Evolutionary conservation across 1,140 invertebrate genomes (phyloP), one percentile per base, ranked within the genome.

Genomic region (Pseudomyrmex sp.): DNA sequence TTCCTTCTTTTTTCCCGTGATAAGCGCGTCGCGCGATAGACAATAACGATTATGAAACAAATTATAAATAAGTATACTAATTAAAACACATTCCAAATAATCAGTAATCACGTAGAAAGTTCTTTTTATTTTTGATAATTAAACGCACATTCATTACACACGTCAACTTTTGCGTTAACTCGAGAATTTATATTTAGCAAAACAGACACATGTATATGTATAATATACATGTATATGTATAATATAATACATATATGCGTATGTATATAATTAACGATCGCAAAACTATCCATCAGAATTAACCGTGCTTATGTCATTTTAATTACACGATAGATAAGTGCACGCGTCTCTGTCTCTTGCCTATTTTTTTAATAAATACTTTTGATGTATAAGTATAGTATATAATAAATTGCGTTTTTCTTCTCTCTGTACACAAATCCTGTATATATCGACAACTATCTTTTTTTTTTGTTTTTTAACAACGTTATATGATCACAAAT

Each of bases 321-420:
- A 46, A 74, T 74, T 23, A 74, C 46, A 74, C 46, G 13, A 73
- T 10, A 61, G 9, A 35, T 13, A 50, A 15, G 56, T 23, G 13
- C 35, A 56, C 62, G 13, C 46, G 48, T 54, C 23, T 54, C 5
- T 59, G 2, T 26, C 62, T 65, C 26, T 13, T 50, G 48, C 48
- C 1, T 13, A 50, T 50, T 50, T 50, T 9, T n/a, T 26, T 46
- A 77, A 62, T 62, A 26, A 74, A 74, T 26, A 62, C 44, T 74
- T 74, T 20, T 58, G 44, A 61, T 26, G 23, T 2, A 1, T 15
- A 52, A 61, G 1, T 44, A 48, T 74, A 18, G 1, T 69, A 70
- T 44, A 75, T 50, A 75, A 44, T 35, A n/a, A 20, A 9, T 35
- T 46, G 10, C 10, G 10, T 13, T 48, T 12, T 61, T 74, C 23